Evolutionary conservation across 2,113 vertebrate genomes (phyloP).

Genomic region (Astur gentilis): DNA sequence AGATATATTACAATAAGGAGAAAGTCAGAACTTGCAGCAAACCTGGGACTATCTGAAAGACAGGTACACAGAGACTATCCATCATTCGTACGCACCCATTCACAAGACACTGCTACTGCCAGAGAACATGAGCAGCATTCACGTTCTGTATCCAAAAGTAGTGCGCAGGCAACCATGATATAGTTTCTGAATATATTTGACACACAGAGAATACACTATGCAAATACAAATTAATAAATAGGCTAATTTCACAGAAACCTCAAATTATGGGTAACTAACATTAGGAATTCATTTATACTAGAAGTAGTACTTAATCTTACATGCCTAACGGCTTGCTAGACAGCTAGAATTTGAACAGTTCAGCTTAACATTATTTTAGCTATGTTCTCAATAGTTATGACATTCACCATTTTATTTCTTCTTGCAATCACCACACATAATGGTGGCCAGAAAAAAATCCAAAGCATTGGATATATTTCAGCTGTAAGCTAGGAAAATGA

Average conservation of each 20-base stretch:
- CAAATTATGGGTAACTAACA: neutral
- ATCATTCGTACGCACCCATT: neutral
- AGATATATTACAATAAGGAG: slow-evolving; percentile 93
- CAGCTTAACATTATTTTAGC: neutral
- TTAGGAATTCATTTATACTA: neutral
- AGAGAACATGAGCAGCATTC: neutral
- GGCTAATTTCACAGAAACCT: neutral
- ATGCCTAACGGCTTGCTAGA: neutral
- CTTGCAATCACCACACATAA: neutral
- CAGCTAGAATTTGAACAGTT: neutral
- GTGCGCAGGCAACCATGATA: neutral
- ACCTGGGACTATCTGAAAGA: slow-evolving; percentile 93
- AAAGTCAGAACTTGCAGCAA: slow-evolving; percentile 90
- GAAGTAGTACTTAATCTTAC: neutral
- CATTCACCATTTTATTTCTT: neutral
- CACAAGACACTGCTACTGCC: neutral
- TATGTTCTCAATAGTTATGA: neutral
- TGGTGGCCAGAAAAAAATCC: neutral
- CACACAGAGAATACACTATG: neutral
- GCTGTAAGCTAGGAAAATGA: neutral
- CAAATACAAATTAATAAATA: neutral
- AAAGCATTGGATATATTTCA: neutral
- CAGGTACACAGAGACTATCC: slow-evolving; percentile 78
- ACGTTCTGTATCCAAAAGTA: neutral
- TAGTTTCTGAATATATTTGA: neutral